These are phyloP conservation scores for Chironomus striatipennis DNA, from an alignment of 1,140 invertebrate genomes.

Conservation along the genomic window DNA sequence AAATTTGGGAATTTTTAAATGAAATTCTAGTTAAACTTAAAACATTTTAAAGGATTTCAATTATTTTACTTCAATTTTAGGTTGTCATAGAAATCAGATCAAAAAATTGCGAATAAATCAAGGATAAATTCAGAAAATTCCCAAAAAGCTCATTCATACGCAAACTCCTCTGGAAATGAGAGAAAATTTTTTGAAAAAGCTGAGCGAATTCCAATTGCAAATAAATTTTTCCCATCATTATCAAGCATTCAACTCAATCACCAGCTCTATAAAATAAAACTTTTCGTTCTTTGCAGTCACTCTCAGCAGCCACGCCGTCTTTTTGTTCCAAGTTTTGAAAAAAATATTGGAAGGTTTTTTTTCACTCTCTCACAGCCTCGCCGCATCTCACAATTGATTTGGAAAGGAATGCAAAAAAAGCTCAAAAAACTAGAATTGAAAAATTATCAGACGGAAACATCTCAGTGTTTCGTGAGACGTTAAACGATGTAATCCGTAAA, in stretches of 20 bases:
- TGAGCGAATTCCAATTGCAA: background rate
- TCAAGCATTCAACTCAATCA: background rate
- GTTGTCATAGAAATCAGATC: no score
- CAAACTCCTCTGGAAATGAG: background rate
- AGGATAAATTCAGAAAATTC: background rate
- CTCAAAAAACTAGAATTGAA: background rate
- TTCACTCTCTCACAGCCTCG: background rate
- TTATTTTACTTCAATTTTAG: no score
- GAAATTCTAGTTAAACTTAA: background rate
- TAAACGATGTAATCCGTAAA: slow-evolving; percentile 17
- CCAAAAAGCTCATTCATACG: background rate
- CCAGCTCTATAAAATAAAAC: background rate
- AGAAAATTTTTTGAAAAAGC: background rate
- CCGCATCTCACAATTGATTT: background rate
- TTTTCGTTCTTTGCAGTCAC: background rate
- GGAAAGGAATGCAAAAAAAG: background rate
- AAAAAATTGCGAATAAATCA: no score
- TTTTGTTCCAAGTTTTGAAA: background rate
- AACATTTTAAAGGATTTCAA: no score
- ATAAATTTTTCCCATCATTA: background rate
- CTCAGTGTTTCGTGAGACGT: slow-evolving; percentile 20
- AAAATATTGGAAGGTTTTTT: background rate
- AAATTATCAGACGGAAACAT: slow-evolving; percentile 13
- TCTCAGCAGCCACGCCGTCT: background rate
- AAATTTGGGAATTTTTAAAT: background rate